A percentile compares a stretch with the other conserved stretches of the same genome.
Conservation (phyloP, 1,140 invertebrate genomes). For the Drosophila prosaltans region DNA sequence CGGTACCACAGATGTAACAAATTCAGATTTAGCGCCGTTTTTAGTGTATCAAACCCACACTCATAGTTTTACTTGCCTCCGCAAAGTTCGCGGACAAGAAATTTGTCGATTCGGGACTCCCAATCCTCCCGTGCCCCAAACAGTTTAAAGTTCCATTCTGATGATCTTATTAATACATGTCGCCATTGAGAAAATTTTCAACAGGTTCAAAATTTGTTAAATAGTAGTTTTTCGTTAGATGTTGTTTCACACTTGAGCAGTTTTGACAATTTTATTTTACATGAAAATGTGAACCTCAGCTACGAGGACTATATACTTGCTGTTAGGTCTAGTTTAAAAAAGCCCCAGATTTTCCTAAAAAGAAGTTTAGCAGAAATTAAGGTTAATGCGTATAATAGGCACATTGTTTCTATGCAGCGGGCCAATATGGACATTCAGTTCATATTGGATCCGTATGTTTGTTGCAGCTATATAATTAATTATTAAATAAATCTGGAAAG, state of each 20-base stretch:
- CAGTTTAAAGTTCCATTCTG: not conserved
- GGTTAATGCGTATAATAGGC: not conserved
- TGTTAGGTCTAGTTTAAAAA: not conserved
- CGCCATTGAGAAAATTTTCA: not conserved
- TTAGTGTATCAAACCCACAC: too few species aligned
- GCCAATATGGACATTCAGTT: slow-evolving; percentile 1
- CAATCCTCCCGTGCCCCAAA: not conserved
- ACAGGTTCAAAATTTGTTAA: not conserved
- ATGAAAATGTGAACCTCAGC: too few species aligned
- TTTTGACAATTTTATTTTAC: not conserved
- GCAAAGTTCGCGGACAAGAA: too few species aligned
- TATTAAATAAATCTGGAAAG: not conserved
- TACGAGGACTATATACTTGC: not conserved
- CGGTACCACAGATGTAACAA: too few species aligned
- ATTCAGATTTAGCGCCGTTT: too few species aligned
- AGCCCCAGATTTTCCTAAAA: not conserved
- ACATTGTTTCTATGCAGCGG: not conserved
- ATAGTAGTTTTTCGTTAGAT: not conserved
- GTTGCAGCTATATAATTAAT: not conserved
- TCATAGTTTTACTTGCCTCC: too few species aligned
- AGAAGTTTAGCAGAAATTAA: not conserved
- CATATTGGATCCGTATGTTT: not conserved
- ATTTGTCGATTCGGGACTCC: not conserved
- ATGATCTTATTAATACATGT: not conserved
- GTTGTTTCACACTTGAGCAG: not conserved